Evolutionary conservation across 2,797 vertebrate species (phyloP), one percentile per base, ranked within the genome.

Genomic region (Prunella strophiata): DNA sequence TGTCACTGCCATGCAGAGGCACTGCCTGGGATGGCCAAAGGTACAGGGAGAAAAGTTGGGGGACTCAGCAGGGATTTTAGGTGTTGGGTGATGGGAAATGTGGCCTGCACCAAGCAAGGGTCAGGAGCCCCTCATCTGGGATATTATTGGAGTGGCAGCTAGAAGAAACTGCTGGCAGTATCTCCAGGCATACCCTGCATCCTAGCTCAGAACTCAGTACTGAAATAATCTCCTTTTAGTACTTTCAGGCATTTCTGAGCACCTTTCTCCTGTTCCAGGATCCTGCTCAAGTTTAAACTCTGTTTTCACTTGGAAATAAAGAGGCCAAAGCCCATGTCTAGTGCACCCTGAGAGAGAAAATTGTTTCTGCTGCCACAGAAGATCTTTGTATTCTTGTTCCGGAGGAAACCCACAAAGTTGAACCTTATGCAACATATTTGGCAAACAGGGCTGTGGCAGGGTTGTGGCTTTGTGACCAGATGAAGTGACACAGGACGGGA

Each of bases 391-490:
- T 80, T 86, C 70, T 93, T 62, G 40, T 71, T 95, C 62, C 0
- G 4, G 55, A 90, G 88, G 83, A 94, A 94, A 75, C 77, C 93
- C 92, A 81, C 77, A 93, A 81, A 63, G 27, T 42, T 61, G 43
- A 95, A 86, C 12, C 8, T 95, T 96, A 92, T 5, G n/a, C 83
- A 96, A 90, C 27, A 27, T 30, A 51, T 72, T 93, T 94, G 86
- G 62, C 80, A 92, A 93, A 81, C 1, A 3, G 66, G 51, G 6
- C 74, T 92, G 79, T 91, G 76, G 57, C 59, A 57, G 54, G 65
- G 63, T 59, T 91, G 92, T 88, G 88, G 83, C 48, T 96, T 93
- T 84, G 83, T 90, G 86, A 92, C 84, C 77, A 90, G 47, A 90
- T 86, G 73, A 84, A 93, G 91, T 91, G 93, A 84, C 67, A 88